A percentile compares a stretch with the other conserved stretches of the same genome.
phyloP scores from a whole-genome alignment of 2,113 vertebrate genomes.

The Leiothrix lutea region DNA sequence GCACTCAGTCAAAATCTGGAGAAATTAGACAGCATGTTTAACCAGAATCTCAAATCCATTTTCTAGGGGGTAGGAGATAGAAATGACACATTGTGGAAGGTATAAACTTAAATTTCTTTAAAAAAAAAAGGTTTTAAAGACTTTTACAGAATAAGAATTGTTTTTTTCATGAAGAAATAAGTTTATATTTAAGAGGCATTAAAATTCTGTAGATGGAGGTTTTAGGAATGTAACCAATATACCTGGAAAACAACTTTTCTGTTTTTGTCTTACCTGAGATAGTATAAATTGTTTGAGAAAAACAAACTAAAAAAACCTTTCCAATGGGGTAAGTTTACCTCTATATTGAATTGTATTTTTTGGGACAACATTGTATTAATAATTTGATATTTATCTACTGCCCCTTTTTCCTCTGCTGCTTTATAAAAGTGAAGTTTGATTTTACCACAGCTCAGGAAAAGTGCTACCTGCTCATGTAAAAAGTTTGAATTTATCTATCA shows the following conservation, averaged over 20 bases:
- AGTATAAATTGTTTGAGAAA: background rate
- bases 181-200: background rate
- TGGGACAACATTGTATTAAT: background rate
- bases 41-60: background rate
- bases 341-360: background rate
- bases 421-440: background rate
- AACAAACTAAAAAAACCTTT: background rate
- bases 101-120: background rate
- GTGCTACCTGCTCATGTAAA: background rate
- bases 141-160: background rate
- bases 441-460: background rate
- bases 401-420: background rate
- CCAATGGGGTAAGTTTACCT: background rate
- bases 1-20: background rate
- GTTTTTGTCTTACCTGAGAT: background rate
- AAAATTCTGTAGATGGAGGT: background rate
- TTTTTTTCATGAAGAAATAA: background rate
- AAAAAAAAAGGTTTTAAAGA: background rate
- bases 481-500: background rate
- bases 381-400: background rate
- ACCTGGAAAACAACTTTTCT: background rate
- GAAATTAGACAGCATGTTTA: background rate
- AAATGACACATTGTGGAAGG: background rate
- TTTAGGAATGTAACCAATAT: background rate
- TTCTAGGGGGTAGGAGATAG: background rate